Percentiles rank a stretch among this genome's conserved stretches.
Evolutionary conservation across 2,888 invertebrate species (phyloP).

Genomic region (Kuschelorhynchus macadamiae): DNA sequence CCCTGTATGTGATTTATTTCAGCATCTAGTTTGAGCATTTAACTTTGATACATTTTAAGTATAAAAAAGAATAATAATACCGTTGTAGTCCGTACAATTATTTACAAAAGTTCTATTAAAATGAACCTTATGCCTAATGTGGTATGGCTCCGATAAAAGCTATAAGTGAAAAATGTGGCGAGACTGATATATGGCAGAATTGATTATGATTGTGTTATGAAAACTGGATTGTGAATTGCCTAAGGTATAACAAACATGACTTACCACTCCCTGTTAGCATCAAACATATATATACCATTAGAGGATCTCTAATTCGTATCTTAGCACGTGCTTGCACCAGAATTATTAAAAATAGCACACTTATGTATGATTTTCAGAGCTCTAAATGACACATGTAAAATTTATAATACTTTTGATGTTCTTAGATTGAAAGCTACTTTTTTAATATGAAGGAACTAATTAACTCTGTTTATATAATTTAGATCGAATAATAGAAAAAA

Average conservation of each 20-base stretch:
- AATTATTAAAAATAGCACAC: not conserved
- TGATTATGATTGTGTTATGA: too few relatives aligned
- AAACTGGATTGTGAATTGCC: slow-evolving; percentile 19
- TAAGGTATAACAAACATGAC: slow-evolving; percentile 60
- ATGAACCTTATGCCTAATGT: not conserved
- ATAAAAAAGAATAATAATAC: too few relatives aligned
- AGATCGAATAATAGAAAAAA: too few relatives aligned
- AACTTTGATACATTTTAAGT: too few relatives aligned
- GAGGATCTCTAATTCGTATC: slow-evolving; percentile 3
- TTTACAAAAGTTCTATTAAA: too few relatives aligned
- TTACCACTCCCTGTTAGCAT: slow-evolving; percentile 66
- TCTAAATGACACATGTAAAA: not conserved
- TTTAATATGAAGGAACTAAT: too few relatives aligned
- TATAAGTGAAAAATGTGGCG: slow-evolving; percentile 7
- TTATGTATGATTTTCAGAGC: not conserved
- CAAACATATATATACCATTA: slow-evolving; percentile 50
- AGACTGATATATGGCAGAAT: slow-evolving; percentile 1
- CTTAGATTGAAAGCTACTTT: too few relatives aligned
- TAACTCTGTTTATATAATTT: too few relatives aligned
- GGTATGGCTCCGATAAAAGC: slow-evolving; percentile 3
- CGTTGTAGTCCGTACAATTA: too few relatives aligned
- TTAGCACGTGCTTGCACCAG: slow-evolving; percentile 1
- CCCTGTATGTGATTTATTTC: too few relatives aligned
- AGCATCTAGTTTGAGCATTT: too few relatives aligned
- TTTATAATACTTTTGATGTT: too few relatives aligned